Base-by-base conservation (phyloP, 2,888 invertebrate species). In the Scaeva pyrastri region DNA sequence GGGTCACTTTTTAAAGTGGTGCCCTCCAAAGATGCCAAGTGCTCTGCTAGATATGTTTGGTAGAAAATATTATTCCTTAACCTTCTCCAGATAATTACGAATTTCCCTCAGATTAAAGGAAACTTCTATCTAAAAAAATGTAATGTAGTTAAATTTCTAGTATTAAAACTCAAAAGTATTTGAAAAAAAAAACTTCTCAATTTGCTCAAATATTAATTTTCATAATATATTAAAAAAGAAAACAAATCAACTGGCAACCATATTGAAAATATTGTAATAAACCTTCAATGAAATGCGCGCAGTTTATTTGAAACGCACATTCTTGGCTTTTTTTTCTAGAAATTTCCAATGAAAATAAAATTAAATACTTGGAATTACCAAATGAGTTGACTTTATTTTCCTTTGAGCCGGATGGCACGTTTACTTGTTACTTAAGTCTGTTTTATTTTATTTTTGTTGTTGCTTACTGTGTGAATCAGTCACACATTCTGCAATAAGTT, bases 401-500 rank as follows among this genome's bases (percentile, higher is more conserved):
- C 26, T 60, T 19, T 14, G 48, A 60, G 68, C 16, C 52, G 21
- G 66, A 80, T 66, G 55, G 43, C 58, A 64, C 41, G 55, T 56
- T 72, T 56, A 55, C 21, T 66, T 52, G 66, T 66, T 48, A 68
- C 36, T n/a, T 1, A n/a, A 31, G 43, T 52, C 31, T 58, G 19
- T 56, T 48, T 5, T 11, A 68, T 39, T 39, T 39, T 39, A 21
- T 19, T 21, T 4, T 5, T 4, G 10, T 39, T 19, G 5, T 36
- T 16, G 31, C 4, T 56, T 56, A 14, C 8, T 48, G 21, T 36
- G 16, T 39, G 56, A 56, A 8, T 66, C 19, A 74, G 70, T 79
- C 58, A 79, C 45, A 79, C 45, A 71, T 52, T 50, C 36, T 66
- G 66, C 50, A 79, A 58, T 52, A 58, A 79, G 64, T 58, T 79